A percentile compares a stretch with the other conserved stretches of the same genome.
phyloP scores from a whole-genome alignment of 2,113 vertebrate species.

The Peromyscus polionotus region DNA sequence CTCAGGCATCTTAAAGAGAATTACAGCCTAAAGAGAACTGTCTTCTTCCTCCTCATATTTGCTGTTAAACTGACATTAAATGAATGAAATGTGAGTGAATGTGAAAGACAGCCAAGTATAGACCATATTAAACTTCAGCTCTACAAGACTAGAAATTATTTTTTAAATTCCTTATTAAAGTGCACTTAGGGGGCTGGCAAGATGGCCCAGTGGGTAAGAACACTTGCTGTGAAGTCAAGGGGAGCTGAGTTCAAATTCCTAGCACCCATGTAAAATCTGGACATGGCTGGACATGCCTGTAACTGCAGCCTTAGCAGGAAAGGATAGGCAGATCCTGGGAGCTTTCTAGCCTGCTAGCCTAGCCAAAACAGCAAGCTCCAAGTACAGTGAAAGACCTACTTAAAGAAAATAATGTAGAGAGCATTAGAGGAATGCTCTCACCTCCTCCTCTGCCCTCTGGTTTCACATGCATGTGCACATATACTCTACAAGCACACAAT shows the following conservation, averaged over 20 bases:
- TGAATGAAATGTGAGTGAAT: conserved; percentile 45
- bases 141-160: background rate
- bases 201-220: background rate
- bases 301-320: background rate
- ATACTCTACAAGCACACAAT: background rate
- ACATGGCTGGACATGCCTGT: background rate
- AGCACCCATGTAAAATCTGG: background rate
- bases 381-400: background rate
- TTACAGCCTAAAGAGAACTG: conserved; percentile 13
- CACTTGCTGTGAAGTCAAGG: background rate
- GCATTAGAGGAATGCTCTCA: background rate
- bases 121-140: conserved; percentile 49
- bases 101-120: conserved; percentile 12
- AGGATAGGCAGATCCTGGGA: too few relatives aligned
- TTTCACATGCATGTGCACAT: background rate
- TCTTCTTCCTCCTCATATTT: conserved; percentile 11
- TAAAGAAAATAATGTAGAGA: background rate
- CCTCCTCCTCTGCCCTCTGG: background rate
- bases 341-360: background rate
- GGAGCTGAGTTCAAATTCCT: background rate
- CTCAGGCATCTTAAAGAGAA: conserved; percentile 38
- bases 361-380: too few relatives aligned
- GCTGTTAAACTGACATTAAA: conserved; percentile 53
- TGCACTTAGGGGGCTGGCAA: background rate
- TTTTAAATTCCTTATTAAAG: conserved; percentile 54